Conservation (phyloP, 2,797 vertebrate genomes). For the Petrocephalus schoutedeni region DNA sequence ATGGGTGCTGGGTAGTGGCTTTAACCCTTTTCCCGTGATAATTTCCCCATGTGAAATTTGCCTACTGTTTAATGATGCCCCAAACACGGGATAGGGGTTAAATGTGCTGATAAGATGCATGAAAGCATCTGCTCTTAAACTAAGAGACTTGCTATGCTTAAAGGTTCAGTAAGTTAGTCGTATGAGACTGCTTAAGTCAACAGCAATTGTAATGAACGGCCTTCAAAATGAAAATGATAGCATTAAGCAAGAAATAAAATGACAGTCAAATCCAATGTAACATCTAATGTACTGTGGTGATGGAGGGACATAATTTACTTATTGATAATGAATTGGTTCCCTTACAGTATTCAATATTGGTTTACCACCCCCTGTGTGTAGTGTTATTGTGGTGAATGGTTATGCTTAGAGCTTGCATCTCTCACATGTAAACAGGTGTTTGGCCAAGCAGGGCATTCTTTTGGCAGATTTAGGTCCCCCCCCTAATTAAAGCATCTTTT, state of each 20-base stretch:
- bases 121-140: background rate
- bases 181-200: background rate
- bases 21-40: too few species aligned
- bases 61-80: too few species aligned
- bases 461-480: background rate
- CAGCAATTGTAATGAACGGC: background rate
- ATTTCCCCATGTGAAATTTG: too few species aligned
- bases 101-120: background rate
- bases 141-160: background rate
- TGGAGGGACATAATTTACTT: background rate
- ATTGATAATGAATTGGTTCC: background rate
- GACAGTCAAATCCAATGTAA: background rate
- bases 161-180: background rate
- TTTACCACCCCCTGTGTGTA: background rate
- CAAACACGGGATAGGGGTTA: too few species aligned
- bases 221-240: background rate
- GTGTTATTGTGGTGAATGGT: background rate
- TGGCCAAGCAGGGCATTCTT: background rate
- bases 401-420: background rate
- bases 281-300: background rate
- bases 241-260: background rate
- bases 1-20: background rate
- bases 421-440: background rate
- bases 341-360: background rate
- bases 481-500: background rate